Base-by-base conservation (phyloP, 2,113 vertebrate species). In the Solenodon paradoxus region DNA sequence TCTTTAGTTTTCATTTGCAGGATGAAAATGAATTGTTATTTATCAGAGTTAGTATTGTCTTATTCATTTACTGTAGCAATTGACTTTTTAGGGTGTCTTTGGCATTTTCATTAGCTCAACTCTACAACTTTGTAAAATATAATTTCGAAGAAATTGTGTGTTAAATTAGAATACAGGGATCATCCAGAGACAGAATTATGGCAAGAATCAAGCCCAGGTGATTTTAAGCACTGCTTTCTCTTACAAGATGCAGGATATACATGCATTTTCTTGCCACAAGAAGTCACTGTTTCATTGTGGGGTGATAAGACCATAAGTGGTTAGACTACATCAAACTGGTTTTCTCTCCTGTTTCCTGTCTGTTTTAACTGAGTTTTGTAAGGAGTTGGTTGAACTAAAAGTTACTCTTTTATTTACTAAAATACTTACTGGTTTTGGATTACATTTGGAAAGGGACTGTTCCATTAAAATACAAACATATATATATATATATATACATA, bases 301-400 rank as follows among this genome's bases (percentile, higher is more conserved):
- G 72, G 51, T 75, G 90, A n/a, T 88, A 82, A 92, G 40, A 79
- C 8, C 32, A 47, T 40, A 53, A 22, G 15, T 88, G 45, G 9
- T n/a, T 63, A 63, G 61, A 69, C n/a, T 66, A 13, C 85, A 53
- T 95, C 59, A 57, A 64, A 57, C 59, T 88, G 35, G n/a, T 59
- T 75, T 24, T 57, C n/a, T 93, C 68, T 94, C 38, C 42, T 71
- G 1, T 81, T 93, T 96, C 85, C 93, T 93, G 30, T 91, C 57
- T 87, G 79, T 38, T 87, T 93, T 95, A 89, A 96, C 92, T 92
- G 87, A 84, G 55, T 94, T 96, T 94, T 75, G 45, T 49, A 92
- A 77, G 51, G 32, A 59, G 45, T 47, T 81, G n/a, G 45, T 80
- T 97, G 77, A 92, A 57, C 66, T 95, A 85, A 90, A 80, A 83